Evolutionary conservation across 2,888 invertebrate genomes (phyloP).

Genomic region (Dasypolia templi): DNA sequence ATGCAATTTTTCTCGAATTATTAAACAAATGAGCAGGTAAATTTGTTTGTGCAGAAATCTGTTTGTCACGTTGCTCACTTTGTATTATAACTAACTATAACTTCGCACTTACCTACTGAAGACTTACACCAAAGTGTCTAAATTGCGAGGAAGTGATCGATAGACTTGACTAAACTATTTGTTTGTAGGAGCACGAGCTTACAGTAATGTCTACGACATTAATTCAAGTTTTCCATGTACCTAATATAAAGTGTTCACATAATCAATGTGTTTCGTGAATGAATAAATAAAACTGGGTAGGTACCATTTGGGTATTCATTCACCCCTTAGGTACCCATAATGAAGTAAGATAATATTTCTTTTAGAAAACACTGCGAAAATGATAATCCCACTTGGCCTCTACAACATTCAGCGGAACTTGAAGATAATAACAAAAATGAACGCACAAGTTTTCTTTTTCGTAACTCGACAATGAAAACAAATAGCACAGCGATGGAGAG

Average conservation of each 20-base stretch:
- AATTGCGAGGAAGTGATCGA: constrained; percentile 27
- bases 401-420: constrained; percentile 13
- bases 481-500: constrained; percentile 39
- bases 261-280: background rate
- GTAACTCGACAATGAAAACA: constrained; percentile 40
- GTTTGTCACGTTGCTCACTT: no score
- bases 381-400: constrained; percentile 20
- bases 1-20: no score
- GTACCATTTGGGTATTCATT: background rate
- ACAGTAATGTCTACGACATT: background rate
- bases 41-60: no score
- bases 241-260: background rate
- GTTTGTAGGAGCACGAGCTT: background rate
- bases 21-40: no score
- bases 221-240: background rate
- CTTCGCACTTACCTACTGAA: constrained; percentile 2
- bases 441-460: constrained; percentile 41
- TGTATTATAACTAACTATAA: no score
- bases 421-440: constrained; percentile 48
- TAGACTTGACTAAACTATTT: constrained; percentile 42
- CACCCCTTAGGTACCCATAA: background rate
- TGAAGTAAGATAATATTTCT: background rate
- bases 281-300: background rate
- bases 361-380: constrained; percentile 7
- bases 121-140: constrained; percentile 23